Conservation (phyloP, 2,113 vertebrate species). For the Albula glossodonta region DNA sequence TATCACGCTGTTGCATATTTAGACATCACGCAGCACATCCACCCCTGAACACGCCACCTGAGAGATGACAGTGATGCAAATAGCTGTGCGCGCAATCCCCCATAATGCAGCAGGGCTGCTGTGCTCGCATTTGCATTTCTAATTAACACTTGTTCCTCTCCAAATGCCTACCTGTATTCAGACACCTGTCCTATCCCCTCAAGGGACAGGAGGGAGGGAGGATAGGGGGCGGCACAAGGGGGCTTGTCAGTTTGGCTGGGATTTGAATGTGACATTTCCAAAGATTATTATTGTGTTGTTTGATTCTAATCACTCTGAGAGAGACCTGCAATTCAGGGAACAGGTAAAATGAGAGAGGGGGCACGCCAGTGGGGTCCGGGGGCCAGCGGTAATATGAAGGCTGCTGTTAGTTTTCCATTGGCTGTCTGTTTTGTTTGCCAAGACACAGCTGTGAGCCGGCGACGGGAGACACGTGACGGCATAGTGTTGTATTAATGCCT, state of each 20-base stretch:
- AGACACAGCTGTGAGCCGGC: constrained; percentile 1
- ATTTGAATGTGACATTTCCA: constrained; percentile 20
- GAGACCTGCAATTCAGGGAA: neutral
- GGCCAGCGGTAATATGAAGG: neutral
- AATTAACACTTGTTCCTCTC: constrained; percentile 66
- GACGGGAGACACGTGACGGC: neutral
- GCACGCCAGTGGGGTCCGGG: neutral
- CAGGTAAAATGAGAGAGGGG: neutral
- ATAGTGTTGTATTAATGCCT: neutral
- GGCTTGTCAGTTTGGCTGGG: neutral
- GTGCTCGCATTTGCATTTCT: constrained; percentile 59
- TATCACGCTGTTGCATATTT: neutral
- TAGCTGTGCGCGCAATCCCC: neutral
- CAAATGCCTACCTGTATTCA: constrained; percentile 52
- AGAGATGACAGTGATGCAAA: neutral
- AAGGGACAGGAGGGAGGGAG: neutral
- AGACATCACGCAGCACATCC: neutral
- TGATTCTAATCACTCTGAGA: neutral
- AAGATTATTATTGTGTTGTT: constrained; percentile 18
- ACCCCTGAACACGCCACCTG: neutral
- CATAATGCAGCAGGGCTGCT: neutral
- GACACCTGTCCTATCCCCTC: constrained; percentile 56
- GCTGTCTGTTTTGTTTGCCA: constrained; percentile 5
- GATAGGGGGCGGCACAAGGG: neutral
- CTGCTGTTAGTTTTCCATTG: constrained; percentile 7